These are phyloP conservation scores for Bucorvus abyssinicus DNA, from an alignment of 2,797 vertebrate genomes.

Conservation along the genomic window DNA sequence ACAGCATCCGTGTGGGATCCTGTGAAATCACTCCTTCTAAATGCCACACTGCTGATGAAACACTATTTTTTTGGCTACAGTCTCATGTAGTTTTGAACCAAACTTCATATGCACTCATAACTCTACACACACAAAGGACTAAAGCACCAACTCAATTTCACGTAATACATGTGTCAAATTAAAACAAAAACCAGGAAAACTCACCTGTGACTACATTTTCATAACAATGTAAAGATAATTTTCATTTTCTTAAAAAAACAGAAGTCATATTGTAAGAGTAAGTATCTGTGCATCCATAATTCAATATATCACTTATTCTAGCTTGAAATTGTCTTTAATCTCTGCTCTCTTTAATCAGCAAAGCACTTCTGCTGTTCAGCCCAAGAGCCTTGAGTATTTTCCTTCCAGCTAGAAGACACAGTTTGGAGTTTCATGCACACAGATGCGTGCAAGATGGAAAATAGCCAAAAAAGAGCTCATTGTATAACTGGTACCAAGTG, in stretches of 20 bases:
- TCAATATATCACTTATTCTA: background rate
- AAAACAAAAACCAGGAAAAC: background rate
- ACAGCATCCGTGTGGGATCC: conserved; percentile 51
- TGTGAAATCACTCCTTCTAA: conserved; percentile 49
- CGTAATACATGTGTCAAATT: background rate
- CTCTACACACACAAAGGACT: background rate
- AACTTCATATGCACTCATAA: background rate
- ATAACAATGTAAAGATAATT: background rate
- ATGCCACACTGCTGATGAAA: conserved; percentile 52
- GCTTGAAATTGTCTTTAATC: background rate
- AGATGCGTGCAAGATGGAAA: background rate
- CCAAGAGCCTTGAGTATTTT: background rate
- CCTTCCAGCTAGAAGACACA: background rate
- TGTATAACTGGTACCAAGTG: background rate
- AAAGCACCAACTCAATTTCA: background rate
- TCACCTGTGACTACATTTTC: background rate
- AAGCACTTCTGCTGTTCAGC: background rate
- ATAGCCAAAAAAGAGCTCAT: background rate
- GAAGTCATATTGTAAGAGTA: background rate
- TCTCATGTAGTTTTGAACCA: background rate
- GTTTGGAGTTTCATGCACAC: background rate
- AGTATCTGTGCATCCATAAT: background rate
- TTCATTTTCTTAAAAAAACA: background rate
- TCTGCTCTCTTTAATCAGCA: background rate
- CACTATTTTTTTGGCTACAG: conserved; percentile 35